A percentile compares a stretch with the other conserved stretches of the same genome.
Evolutionary conservation across 2,888 invertebrate species (phyloP).

Genomic region (Nebria salina): DNA sequence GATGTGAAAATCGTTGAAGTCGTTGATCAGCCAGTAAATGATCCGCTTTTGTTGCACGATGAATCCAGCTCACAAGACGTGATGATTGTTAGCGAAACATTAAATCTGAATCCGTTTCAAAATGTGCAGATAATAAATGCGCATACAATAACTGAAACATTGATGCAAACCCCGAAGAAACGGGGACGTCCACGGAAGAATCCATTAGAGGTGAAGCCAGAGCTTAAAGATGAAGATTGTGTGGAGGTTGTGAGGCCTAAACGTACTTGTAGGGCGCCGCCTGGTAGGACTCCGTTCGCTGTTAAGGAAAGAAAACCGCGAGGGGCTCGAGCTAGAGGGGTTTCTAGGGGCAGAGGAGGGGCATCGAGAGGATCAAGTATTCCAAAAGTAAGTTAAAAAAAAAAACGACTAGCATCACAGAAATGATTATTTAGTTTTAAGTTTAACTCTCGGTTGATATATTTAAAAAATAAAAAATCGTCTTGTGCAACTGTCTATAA

Average conservation of each 20-base stretch:
- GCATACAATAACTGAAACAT: conserved; percentile 52
- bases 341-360: conserved; percentile 51
- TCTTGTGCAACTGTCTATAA: conserved; percentile 5
- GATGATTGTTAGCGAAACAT: conserved; percentile 61
- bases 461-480: neutral
- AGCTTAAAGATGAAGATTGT: conserved; percentile 55
- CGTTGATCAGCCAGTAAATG: conserved; percentile 48
- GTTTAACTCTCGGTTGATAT: neutral
- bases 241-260: conserved; percentile 59
- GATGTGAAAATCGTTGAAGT: conserved; percentile 53
- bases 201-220: conserved; percentile 61
- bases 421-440: conserved; percentile 13
- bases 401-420: neutral
- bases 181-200: conserved; percentile 66
- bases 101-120: conserved; percentile 52
- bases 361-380: conserved; percentile 49
- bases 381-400: conserved; percentile 4
- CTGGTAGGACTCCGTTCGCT: conserved; percentile 59
- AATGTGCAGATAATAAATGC: conserved; percentile 53
- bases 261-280: conserved; percentile 61
- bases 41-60: conserved; percentile 31
- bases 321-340: conserved; percentile 57
- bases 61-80: conserved; percentile 56
- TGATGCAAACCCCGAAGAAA: conserved; percentile 58
- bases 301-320: conserved; percentile 61